Evolutionary conservation across 2,797 vertebrate species (phyloP).

Genomic region (Peromyscus aztecus): DNA sequence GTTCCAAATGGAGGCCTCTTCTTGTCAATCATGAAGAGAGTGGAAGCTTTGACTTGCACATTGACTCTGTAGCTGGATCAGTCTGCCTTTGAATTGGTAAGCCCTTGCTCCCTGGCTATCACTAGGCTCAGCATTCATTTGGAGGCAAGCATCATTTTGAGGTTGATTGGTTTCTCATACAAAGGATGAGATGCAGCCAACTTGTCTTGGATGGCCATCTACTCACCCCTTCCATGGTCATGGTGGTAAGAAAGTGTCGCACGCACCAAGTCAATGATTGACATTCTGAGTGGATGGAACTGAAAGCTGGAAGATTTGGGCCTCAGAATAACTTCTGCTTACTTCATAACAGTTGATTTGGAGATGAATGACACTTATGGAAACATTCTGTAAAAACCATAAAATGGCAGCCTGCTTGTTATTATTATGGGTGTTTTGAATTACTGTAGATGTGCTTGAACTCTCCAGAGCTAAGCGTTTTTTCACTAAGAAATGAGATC

Average conservation of each 20-base stretch:
- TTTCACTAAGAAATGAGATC: background rate
- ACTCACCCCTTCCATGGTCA: accelerated
- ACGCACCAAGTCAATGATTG: background rate
- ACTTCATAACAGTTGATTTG: background rate
- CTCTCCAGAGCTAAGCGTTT: background rate
- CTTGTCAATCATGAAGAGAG: background rate
- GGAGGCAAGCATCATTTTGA: background rate
- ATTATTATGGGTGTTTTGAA: background rate
- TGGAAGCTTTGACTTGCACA: background rate
- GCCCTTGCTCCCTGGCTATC: background rate
- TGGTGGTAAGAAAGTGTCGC: accelerated
- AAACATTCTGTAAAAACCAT: conserved; percentile 33
- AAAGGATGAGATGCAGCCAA: background rate
- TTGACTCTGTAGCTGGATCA: background rate
- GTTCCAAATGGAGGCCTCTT: background rate
- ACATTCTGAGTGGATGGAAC: background rate
- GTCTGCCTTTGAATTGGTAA: background rate
- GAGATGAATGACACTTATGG: background rate
- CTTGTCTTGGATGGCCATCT: too few species aligned
- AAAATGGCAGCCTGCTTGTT: conserved; percentile 12
- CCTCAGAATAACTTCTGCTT: background rate
- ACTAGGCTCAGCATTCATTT: background rate
- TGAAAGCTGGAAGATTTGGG: background rate
- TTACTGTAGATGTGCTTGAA: background rate
- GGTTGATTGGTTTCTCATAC: background rate